These are phyloP conservation scores for Heliconius hewitsoni DNA, from an alignment of 1,140 invertebrate species.

Conservation along the genomic window DNA sequence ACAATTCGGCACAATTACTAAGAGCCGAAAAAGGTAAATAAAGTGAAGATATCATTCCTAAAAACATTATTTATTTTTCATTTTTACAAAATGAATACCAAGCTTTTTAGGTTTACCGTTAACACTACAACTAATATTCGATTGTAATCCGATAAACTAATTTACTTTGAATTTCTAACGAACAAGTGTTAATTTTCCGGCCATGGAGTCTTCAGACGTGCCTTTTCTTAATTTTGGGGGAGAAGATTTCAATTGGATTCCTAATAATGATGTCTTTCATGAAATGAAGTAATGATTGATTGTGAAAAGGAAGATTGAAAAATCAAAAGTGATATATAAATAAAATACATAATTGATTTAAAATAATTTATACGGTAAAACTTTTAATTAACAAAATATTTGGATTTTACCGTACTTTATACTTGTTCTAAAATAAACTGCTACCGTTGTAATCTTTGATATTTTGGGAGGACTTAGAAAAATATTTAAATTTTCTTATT, in stretches of 20 bases:
- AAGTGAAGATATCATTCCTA: not conserved
- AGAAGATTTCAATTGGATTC: conserved; percentile 5
- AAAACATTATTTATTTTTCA: not conserved
- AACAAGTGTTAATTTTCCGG: conserved; percentile 21
- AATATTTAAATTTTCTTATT: too few species aligned
- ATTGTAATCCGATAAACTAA: conserved; percentile 18
- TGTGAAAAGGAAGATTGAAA: not conserved
- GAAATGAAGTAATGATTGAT: not conserved
- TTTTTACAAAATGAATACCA: not conserved
- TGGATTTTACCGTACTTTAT: too few species aligned
- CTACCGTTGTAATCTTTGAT: too few species aligned
- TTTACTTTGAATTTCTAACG: conserved; percentile 3
- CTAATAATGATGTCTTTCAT: not conserved
- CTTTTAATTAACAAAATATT: too few species aligned
- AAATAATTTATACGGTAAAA: too few species aligned
- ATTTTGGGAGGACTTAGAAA: too few species aligned
- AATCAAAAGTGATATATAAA: too few species aligned
- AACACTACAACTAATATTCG: not conserved
- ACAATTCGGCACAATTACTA: not conserved
- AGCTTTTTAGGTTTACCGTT: not conserved
- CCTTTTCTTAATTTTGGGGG: not conserved
- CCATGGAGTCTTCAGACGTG: conserved; percentile 1
- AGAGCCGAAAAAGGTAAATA: not conserved
- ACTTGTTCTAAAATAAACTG: too few species aligned
- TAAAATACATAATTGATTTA: too few species aligned